phyloP scores from a whole-genome alignment of 2,113 vertebrate species.

The Seriola dumerili region DNA sequence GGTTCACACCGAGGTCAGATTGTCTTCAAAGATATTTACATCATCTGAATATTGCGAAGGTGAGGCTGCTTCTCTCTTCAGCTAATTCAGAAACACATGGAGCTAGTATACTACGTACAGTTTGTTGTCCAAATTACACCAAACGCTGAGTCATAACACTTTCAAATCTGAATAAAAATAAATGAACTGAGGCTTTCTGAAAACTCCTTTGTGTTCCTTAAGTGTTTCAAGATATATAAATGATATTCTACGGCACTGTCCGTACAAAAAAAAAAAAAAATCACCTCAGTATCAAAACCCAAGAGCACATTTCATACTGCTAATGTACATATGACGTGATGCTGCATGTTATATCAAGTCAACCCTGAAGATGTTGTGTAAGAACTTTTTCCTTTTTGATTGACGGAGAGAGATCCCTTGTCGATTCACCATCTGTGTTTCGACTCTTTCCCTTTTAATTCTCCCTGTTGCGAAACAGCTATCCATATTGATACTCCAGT shows the following conservation, averaged over 20 bases:
- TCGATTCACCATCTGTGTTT: too few relatives aligned
- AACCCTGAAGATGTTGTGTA: neutral
- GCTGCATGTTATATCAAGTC: neutral
- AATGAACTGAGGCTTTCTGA: neutral
- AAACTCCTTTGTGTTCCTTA: neutral
- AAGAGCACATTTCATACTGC: neutral
- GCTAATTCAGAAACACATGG: neutral
- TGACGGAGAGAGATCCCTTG: too few relatives aligned
- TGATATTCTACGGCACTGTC: too few relatives aligned
- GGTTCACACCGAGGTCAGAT: constrained; percentile 10
- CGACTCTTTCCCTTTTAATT: too few relatives aligned
- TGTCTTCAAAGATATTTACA: constrained; percentile 5
- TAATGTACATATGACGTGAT: neutral
- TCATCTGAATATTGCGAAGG: constrained; percentile 9
- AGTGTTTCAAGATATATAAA: neutral
- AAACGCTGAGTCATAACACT: too few relatives aligned
- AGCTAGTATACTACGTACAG: neutral
- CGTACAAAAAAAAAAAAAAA: too few relatives aligned
- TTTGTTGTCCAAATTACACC: too few relatives aligned
- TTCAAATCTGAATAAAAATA: too few relatives aligned
- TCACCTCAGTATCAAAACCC: neutral
- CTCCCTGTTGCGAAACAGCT: too few relatives aligned
- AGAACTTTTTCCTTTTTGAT: neutral
- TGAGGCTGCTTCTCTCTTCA: neutral
- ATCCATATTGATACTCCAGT: too few relatives aligned